Base-by-base conservation (phyloP, 2,888 invertebrate genomes). In the Anticlea derivata region DNA sequence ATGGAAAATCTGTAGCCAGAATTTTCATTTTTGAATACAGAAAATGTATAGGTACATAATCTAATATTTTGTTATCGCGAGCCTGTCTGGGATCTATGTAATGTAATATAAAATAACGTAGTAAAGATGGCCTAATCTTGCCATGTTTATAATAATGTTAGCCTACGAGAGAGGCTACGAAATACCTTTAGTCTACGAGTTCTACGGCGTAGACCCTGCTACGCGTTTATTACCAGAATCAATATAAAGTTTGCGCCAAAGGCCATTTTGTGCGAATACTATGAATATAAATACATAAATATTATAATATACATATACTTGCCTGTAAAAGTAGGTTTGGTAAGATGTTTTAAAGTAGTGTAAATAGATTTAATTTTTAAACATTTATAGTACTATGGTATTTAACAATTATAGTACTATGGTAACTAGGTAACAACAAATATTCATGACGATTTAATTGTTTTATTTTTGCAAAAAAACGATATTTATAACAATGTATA, bases 361-460 rank as follows among this genome's bases (percentile, higher is more conserved):
- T 58, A 60, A 34, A 60, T 58, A 58, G 34, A 31, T 31, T 27
- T 52, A 50, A 48, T 55, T 58, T 45, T 39, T 52, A 39, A 38
- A 35, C 39, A 20, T 3, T 17, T 13, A 29, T 17, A 33, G 17
- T 46, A 37, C 7, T 12, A 8, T 24, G 8, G 12, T 29, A 7
- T 17, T 22, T 37, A 46, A 6, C 39, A 20, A 17, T 17, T 13
- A 29, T 17, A 33, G 17, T 46, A 37, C 7, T 12, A 8, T 24
- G 8, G 12, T 29, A 12, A 22, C 17, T 27, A 39, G 27, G 17
- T 20, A 17, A 27, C 27, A 38, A 13, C 13, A 33, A 39, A 8
- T 27, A 39, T 20, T 29, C 27, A 38, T 13, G n/a, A 37, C 12
- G 23, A 11, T n/a, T 7, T 31, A 13, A 17, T 12, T 26, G 17